Percentiles rank a stretch among this genome's conserved stretches.
phyloP scores from a whole-genome alignment of 2,888 invertebrate genomes.

The Cabera pusaria region DNA sequence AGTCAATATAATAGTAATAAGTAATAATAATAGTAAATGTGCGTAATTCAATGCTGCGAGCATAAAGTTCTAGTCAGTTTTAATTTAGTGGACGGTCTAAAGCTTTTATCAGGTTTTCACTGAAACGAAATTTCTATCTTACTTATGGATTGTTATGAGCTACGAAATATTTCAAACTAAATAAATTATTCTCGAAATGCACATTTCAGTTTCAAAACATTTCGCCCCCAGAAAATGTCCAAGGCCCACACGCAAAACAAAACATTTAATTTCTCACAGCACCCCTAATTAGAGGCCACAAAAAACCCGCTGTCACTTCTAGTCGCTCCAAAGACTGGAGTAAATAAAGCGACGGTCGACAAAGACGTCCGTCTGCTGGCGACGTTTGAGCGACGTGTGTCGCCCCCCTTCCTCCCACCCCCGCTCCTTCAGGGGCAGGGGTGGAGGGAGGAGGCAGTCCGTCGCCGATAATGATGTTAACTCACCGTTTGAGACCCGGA shows the following conservation, averaged over 20 bases:
- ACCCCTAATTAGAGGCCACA: constrained; percentile 51
- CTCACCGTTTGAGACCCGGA: constrained; percentile 70
- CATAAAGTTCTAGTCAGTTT: too few relatives aligned
- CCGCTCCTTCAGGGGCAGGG: constrained; percentile 33
- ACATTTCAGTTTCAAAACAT: too few relatives aligned
- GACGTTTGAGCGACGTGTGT: constrained; percentile 82
- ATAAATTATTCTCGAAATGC: too few relatives aligned
- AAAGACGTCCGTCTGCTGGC: constrained; percentile 81
- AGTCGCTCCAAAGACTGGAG: constrained; percentile 61
- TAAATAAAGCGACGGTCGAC: constrained; percentile 80
- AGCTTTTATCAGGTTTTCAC: too few relatives aligned
- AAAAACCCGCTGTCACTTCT: constrained; percentile 67
- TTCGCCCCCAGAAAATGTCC: constrained; percentile 1
- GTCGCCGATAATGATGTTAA: constrained; percentile 80
- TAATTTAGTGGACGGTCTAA: too few relatives aligned
- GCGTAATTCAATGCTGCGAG: too few relatives aligned
- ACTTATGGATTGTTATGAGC: too few relatives aligned
- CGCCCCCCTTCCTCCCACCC: constrained; percentile 50
- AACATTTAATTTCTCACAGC: constrained; percentile 37
- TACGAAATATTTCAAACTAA: too few relatives aligned
- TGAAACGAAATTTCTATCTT: too few relatives aligned
- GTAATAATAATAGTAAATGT: too few relatives aligned
- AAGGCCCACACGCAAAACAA: constrained; percentile 25
- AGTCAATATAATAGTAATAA: too few relatives aligned
- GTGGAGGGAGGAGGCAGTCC: constrained; percentile 38